These are phyloP conservation scores for Tethya wilhelma DNA, from an alignment of 37 sponge, comb jelly and placozoan genomes.

Conservation along the genomic window DNA sequence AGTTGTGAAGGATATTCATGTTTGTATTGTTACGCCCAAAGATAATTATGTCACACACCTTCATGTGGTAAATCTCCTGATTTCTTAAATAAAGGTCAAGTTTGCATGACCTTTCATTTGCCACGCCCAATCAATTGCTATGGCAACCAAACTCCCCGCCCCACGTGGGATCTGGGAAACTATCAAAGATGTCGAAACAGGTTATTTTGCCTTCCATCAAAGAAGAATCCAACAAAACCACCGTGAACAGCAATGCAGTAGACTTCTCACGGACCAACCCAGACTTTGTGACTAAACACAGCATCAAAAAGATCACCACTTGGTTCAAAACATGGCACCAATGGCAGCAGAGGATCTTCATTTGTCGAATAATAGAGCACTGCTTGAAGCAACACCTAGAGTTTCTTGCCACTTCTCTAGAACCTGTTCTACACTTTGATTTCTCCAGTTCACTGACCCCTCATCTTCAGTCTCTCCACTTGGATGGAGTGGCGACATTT, in stretches of 20 bases:
- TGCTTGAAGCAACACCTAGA: conserved; percentile 65
- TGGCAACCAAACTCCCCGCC: too few species aligned
- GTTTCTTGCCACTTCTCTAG: conserved; percentile 67
- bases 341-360: conserved; percentile 65
- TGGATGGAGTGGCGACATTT: conserved; percentile 48
- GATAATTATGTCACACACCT: too few species aligned
- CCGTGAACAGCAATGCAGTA: too few species aligned
- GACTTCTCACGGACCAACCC: too few species aligned
- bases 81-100: too few species aligned
- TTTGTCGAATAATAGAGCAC: conserved; percentile 49
- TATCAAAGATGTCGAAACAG: too few species aligned
- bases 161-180: too few species aligned
- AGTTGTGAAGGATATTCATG: too few species aligned
- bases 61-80: too few species aligned
- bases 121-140: too few species aligned
- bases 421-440: conserved; percentile 77
- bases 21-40: too few species aligned
- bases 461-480: conserved; percentile 43
- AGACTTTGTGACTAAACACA: conserved; percentile 21
- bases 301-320: conserved; percentile 40
- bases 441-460: conserved; percentile 66
- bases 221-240: neutral
- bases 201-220: neutral
- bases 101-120: too few species aligned
- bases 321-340: conserved; percentile 68